Base-by-base conservation (phyloP, 2,797 vertebrate genomes). In the Micropoecilia bifurca region DNA sequence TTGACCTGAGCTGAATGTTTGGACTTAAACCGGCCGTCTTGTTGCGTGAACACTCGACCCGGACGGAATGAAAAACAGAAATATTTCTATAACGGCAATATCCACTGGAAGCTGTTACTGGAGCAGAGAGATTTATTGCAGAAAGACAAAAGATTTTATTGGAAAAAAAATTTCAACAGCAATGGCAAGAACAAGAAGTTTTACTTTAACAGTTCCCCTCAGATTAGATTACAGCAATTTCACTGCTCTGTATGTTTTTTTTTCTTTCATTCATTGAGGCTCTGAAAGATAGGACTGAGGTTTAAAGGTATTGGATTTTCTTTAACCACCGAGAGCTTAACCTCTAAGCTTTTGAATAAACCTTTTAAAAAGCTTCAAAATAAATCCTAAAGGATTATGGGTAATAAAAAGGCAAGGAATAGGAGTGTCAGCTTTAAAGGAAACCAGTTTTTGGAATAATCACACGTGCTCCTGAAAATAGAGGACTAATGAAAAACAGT, bases 311-410 rank as follows among this genome's bases (percentile, higher is more conserved):
- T 33, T 71, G 55, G 33, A 50, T 76, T 72, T 73, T 63, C 7
- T 28, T 72, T 63, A 72, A 77, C 57, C n/a, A 43, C 12, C 18
- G 39, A 76, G n/a, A 41, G 36, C 69, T 77, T 59, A 63, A 48
- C 10, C 69, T 4, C 20, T 2, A 8, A 81, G 47, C 71, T 57
- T 77, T 66, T 53, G 28, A 77, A 46, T 48, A 18, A 76, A 76
- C 53, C 55, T 76, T 76, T 76, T 5, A 61, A 75, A 53, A 69
- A 50, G 36, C 69, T 76, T 80, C 16, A 63, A 30, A 72, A 73
- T 72, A 72, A 76, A 76, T 75, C 6, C 36, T 50, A 30, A 28
- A 63, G 53, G 68, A 63, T 76, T 76, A 63, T 76, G 33, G 71
- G 28, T 36, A 80, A 61, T 48, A 36, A 80, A 71, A 76, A 46